Evolutionary conservation across 2,113 vertebrate genomes (phyloP).

Genomic region (Theropithecus gelada): DNA sequence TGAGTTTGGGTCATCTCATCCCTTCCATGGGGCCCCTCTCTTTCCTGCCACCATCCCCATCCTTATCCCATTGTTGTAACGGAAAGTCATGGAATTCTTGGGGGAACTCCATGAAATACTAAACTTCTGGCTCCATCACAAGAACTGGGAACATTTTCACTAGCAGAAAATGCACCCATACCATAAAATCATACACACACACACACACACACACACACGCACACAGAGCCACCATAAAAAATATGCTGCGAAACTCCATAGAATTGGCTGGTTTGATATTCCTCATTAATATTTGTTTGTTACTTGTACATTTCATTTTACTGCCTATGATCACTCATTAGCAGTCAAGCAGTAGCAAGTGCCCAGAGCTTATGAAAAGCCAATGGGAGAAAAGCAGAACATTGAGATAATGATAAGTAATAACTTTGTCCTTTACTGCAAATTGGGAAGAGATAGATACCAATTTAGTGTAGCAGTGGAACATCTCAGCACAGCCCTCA

Average conservation of each 20-base stretch:
- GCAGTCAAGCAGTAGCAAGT: background rate
- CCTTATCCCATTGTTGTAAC: background rate
- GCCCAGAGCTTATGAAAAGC: conserved; percentile 18
- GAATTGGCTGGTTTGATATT: background rate
- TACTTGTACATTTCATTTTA: background rate
- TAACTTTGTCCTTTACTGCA: background rate
- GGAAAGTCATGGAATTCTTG: background rate
- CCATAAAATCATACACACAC: background rate
- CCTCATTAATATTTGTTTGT: conserved; percentile 1
- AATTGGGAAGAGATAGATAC: background rate
- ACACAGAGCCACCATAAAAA: background rate
- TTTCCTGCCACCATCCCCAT: background rate
- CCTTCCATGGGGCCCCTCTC: background rate
- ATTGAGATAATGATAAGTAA: conserved; percentile 34
- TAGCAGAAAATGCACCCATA: background rate
- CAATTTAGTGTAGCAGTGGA: background rate
- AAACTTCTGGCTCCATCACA: background rate
- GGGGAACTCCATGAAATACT: background rate
- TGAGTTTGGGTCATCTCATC: background rate
- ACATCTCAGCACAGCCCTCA: background rate
- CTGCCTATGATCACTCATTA: background rate
- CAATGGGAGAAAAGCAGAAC: background rate
- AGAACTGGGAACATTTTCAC: background rate
- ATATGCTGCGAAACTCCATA: background rate
- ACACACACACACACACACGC: background rate